phyloP scores from a whole-genome alignment of 2,888 invertebrate genomes.

The Tachystola acroxantha region DNA sequence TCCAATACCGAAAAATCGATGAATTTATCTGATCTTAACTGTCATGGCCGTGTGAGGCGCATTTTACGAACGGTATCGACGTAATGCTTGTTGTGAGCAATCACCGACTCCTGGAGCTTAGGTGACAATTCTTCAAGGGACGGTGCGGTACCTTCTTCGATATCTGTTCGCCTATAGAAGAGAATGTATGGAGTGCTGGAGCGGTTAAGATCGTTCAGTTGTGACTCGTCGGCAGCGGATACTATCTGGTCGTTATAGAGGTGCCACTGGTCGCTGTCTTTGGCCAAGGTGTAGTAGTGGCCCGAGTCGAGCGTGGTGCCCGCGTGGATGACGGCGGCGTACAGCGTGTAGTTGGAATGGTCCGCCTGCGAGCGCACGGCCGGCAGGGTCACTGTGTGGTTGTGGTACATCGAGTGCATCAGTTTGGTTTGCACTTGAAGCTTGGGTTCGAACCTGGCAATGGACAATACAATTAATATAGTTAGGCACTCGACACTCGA shows the following conservation, averaged over 20 bases:
- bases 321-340: slow-evolving; percentile 91
- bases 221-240: slow-evolving; percentile 74
- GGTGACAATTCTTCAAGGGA: slow-evolving; percentile 48
- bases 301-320: slow-evolving; percentile 91
- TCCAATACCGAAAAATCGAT: slow-evolving; percentile 45
- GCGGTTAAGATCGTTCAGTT: slow-evolving; percentile 80
- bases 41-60: slow-evolving; percentile 47
- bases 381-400: slow-evolving; percentile 73
- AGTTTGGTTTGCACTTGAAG: slow-evolving; percentile 87
- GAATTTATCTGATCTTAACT: slow-evolving; percentile 41
- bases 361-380: slow-evolving; percentile 46
- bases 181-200: slow-evolving; percentile 91
- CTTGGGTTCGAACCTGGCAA: slow-evolving; percentile 57
- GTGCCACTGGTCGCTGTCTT: slow-evolving; percentile 84
- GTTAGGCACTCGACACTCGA: background rate
- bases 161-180: slow-evolving; percentile 80
- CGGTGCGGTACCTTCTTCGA: slow-evolving; percentile 49
- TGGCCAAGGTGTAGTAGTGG: slow-evolving; percentile 91
- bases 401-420: slow-evolving; percentile 82
- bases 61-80: slow-evolving; percentile 42
- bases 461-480: background rate
- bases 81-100: slow-evolving; percentile 53
- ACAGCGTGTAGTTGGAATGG: slow-evolving; percentile 81
- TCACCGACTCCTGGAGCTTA: slow-evolving; percentile 42
- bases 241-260: slow-evolving; percentile 90